Percentiles rank a stretch among this genome's conserved stretches.
These are phyloP conservation scores for Pelochelys cantorii DNA, from an alignment of 2,797 vertebrate genomes.

Conservation along the genomic window DNA sequence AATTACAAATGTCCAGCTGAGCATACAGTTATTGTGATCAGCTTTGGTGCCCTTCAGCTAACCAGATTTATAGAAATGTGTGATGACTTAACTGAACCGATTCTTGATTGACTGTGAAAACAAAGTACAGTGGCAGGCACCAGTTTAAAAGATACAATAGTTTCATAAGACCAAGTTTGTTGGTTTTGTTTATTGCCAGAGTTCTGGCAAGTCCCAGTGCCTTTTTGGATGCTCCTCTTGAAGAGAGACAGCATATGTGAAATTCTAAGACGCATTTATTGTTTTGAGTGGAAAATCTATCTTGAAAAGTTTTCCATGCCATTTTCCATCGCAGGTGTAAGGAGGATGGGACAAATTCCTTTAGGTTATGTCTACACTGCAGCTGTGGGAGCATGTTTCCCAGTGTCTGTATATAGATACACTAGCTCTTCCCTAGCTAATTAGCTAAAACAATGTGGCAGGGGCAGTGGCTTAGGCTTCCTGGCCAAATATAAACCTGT, in stretches of 20 bases:
- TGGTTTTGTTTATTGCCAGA: not conserved
- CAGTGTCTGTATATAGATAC: too few species aligned
- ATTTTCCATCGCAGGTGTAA: not conserved
- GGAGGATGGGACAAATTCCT: not conserved
- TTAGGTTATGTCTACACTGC: not conserved
- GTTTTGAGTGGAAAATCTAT: rapidly evolving
- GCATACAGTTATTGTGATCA: too few species aligned
- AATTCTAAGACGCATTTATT: rapidly evolving
- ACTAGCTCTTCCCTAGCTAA: too few species aligned
- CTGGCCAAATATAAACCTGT: too few species aligned
- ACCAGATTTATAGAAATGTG: too few species aligned
- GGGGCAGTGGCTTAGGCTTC: too few species aligned
- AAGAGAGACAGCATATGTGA: not conserved
- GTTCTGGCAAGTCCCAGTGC: not conserved
- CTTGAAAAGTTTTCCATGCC: not conserved
- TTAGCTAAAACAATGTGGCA: too few species aligned
- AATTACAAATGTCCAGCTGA: too few species aligned
- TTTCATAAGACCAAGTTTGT: not conserved
- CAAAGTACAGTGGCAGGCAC: rapidly evolving
- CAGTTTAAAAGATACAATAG: rapidly evolving
- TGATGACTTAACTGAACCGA: not conserved
- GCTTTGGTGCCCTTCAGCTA: too few species aligned
- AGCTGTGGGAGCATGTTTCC: too few species aligned
- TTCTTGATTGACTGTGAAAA: not conserved
- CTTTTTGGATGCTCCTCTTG: not conserved